These are phyloP conservation scores for Trichomalopsis sarcophagae DNA, from an alignment of 1,140 invertebrate species.

Conservation along the genomic window DNA sequence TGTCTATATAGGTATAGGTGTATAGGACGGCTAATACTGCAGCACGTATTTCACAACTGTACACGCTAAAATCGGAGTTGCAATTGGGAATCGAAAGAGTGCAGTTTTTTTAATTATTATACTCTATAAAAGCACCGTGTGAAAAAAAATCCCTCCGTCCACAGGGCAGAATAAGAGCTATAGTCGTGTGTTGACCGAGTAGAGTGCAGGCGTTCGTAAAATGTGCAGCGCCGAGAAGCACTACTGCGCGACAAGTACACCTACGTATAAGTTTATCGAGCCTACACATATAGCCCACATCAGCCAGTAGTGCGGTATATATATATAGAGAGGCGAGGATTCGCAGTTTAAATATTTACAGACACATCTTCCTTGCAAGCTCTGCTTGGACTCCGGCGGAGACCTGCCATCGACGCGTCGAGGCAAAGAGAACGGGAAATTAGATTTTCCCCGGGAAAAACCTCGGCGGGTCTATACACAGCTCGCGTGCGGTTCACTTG, in stretches of 20 bases:
- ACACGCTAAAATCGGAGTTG: too few species aligned
- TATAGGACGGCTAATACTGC: too few species aligned
- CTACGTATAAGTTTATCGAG: too few species aligned
- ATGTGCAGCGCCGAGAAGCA: too few species aligned
- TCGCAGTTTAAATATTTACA: conserved; percentile 64
- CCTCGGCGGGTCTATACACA: background rate
- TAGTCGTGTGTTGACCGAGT: background rate
- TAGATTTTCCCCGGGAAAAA: conserved; percentile 47
- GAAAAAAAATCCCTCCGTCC: background rate
- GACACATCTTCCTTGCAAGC: background rate
- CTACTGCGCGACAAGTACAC: too few species aligned
- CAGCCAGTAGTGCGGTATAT: too few species aligned
- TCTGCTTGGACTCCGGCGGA: background rate
- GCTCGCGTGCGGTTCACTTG: conserved; percentile 1
- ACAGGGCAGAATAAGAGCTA: background rate
- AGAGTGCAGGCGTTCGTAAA: too few species aligned
- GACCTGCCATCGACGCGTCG: conserved; percentile 47
- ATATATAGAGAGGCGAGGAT: conserved; percentile 44
- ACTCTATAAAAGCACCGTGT: too few species aligned
- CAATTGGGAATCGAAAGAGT: too few species aligned
- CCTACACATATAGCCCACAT: too few species aligned
- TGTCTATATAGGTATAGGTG: background rate
- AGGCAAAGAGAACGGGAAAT: conserved; percentile 35
- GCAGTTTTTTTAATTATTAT: too few species aligned
- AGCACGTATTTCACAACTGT: too few species aligned